A percentile compares a stretch with the other conserved stretches of the same genome.
phyloP scores from a whole-genome alignment of 2,888 invertebrate species.

The Phaedon cochleariae region DNA sequence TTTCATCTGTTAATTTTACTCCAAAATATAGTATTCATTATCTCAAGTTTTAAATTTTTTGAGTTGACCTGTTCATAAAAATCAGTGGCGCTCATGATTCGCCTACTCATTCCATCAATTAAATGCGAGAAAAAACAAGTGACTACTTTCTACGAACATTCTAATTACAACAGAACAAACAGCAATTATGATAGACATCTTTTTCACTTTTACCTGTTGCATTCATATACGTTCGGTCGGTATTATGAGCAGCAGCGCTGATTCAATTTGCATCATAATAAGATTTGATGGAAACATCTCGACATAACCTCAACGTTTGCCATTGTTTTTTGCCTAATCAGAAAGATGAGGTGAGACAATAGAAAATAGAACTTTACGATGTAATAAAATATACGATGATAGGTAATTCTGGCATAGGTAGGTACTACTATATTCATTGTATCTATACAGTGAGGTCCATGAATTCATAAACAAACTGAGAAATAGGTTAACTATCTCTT shows the following conservation, averaged over 20 bases:
- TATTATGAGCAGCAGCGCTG: neutral
- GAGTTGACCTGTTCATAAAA: neutral
- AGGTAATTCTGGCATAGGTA: too few species aligned
- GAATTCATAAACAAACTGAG: too few species aligned
- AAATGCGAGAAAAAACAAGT: neutral
- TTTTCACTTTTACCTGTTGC: conserved; percentile 23
- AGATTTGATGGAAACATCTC: neutral
- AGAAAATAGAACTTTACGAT: neutral
- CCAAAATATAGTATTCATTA: too few species aligned
- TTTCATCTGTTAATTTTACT: too few species aligned
- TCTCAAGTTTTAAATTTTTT: too few species aligned
- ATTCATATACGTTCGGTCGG: neutral
- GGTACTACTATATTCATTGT: too few species aligned
- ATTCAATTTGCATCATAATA: conserved; percentile 18
- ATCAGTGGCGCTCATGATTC: neutral
- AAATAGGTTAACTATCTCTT: too few species aligned
- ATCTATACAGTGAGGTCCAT: too few species aligned
- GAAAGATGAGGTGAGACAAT: neutral
- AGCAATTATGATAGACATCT: conserved; percentile 27
- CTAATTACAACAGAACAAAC: conserved; percentile 22
- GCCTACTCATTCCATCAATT: neutral
- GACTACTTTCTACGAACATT: conserved; percentile 15
- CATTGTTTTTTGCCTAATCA: conserved; percentile 3
- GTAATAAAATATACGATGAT: too few species aligned
- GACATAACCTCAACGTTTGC: conserved; percentile 3